Evolutionary conservation across 2,888 invertebrate species (phyloP).

Genomic region (Epirrhoe tristata): DNA sequence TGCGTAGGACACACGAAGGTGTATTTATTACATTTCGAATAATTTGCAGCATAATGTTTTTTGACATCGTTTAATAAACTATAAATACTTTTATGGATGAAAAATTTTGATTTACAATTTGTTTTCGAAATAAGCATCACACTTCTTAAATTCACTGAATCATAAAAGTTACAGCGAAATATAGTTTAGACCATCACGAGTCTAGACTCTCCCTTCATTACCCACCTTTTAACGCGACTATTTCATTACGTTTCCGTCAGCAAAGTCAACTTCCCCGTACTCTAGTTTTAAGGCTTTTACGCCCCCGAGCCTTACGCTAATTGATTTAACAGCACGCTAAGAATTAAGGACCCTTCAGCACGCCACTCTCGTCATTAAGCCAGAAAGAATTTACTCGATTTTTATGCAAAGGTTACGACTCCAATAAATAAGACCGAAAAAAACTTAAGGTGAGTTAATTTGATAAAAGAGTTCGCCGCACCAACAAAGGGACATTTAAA

Average conservation of each 20-base stretch:
- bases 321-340: slow-evolving; percentile 68
- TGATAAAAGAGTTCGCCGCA: slow-evolving; percentile 70
- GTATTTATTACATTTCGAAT: background rate
- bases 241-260: slow-evolving; percentile 37
- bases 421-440: slow-evolving; percentile 44
- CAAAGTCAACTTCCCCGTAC: slow-evolving; percentile 42
- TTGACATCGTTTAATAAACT: no score
- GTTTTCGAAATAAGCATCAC: no score
- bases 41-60: background rate
- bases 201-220: slow-evolving; percentile 15
- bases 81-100: no score
- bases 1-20: slow-evolving; percentile 5
- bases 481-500: slow-evolving; percentile 79
- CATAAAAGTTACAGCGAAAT: background rate
- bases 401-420: slow-evolving; percentile 43
- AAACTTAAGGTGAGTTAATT: slow-evolving; percentile 67
- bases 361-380: slow-evolving; percentile 59
- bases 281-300: slow-evolving; percentile 60
- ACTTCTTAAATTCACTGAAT: background rate
- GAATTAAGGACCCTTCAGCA: slow-evolving; percentile 59
- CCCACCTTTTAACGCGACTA: slow-evolving; percentile 28
- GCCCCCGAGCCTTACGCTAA: slow-evolving; percentile 56
- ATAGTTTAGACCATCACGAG: slow-evolving; percentile 6
- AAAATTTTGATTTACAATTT: no score
- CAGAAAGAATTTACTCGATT: slow-evolving; percentile 48